Evolutionary conservation across 35 echinoderm and acorn worm genomes (phyloP).

Genomic region (Holothuria glaberrima): DNA sequence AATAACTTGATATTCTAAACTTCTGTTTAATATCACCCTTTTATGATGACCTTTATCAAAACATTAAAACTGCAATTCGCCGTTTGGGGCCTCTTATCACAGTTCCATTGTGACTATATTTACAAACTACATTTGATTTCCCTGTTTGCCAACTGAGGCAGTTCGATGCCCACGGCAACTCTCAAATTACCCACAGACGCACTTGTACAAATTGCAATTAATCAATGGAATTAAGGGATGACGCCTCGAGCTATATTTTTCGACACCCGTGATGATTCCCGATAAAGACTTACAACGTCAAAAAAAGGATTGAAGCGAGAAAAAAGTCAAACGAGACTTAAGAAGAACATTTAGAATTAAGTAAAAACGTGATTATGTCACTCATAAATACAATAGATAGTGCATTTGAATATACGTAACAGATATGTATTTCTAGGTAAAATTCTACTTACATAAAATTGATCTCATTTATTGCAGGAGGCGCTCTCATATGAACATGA

Average conservation of each 20-base stretch:
- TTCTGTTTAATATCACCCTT: slow-evolving; percentile 32
- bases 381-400: too few species aligned
- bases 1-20: slow-evolving; percentile 48
- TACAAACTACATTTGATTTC: slow-evolving; percentile 49
- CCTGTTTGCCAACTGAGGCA: slow-evolving; percentile 10
- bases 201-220: slow-evolving; percentile 64
- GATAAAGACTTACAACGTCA: slow-evolving; percentile 43
- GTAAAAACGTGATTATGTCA: too few species aligned
- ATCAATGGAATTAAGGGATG: slow-evolving; percentile 53
- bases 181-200: slow-evolving; percentile 48
- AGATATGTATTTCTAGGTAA: too few species aligned
- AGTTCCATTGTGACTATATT: slow-evolving; percentile 51
- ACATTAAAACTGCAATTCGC: slow-evolving; percentile 49
- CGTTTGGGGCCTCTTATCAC: slow-evolving; percentile 55
- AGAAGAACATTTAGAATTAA: too few species aligned
- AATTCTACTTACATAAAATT: too few species aligned
- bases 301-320: background rate
- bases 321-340: too few species aligned
- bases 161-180: slow-evolving; percentile 23
- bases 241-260: slow-evolving; percentile 45
- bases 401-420: too few species aligned
- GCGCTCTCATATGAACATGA: too few species aligned
- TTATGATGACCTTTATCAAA: slow-evolving; percentile 55
- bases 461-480: too few species aligned
- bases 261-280: slow-evolving; percentile 8